Evolutionary conservation across 2,888 invertebrate genomes (phyloP).

Genomic region (Eupelmus urozonus): DNA sequence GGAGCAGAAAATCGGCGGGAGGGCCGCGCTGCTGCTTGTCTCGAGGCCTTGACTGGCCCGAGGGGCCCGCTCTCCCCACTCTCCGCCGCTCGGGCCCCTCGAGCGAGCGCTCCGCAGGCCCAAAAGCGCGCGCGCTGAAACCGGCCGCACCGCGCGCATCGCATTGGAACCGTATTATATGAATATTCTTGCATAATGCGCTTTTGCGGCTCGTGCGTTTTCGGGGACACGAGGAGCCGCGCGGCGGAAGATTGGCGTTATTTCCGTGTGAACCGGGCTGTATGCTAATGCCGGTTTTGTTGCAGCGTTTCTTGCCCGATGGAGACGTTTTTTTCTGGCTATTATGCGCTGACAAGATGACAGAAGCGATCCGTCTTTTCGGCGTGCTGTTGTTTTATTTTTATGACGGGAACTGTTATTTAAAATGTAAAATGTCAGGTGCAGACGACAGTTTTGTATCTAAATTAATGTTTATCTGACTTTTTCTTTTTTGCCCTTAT

Average conservation of each 20-base stretch:
- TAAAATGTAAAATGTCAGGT: too few relatives aligned
- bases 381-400: too few relatives aligned
- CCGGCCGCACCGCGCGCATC: background rate
- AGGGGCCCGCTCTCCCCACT: background rate
- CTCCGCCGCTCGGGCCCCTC: background rate
- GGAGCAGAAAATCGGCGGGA: constrained; percentile 6
- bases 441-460: too few relatives aligned
- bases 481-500: too few relatives aligned
- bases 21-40: background rate
- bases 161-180: constrained; percentile 7
- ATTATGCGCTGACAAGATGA: too few relatives aligned
- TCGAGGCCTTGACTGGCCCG: constrained; percentile 36
- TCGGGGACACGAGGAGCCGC: background rate
- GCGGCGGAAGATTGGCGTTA: constrained; percentile 3
- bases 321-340: too few relatives aligned
- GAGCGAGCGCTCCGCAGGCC: background rate
- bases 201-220: background rate
- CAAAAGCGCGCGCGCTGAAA: background rate
- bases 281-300: constrained; percentile 2
- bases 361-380: too few relatives aligned
- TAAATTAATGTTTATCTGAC: too few relatives aligned
- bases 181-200: constrained; percentile 29
- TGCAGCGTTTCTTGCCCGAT: background rate
- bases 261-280: constrained; percentile 36
- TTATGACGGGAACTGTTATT: too few relatives aligned